Conservation (phyloP, 2,888 invertebrate species). For the Sclerodermus sp. region DNA sequence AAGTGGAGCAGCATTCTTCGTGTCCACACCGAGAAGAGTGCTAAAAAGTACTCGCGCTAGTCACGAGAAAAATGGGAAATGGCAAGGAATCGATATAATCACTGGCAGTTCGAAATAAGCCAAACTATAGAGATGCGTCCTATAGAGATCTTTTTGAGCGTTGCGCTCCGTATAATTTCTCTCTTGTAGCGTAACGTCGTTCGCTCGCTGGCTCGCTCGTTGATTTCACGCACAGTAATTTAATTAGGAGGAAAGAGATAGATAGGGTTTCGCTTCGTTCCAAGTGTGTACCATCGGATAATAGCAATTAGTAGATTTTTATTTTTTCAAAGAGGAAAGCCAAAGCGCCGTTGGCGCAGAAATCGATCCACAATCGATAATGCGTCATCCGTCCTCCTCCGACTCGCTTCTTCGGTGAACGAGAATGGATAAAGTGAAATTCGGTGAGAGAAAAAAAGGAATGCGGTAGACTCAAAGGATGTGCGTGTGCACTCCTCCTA, state of each 20-base stretch:
- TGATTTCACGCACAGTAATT: constrained; percentile 34
- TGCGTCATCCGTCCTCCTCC: too few species aligned
- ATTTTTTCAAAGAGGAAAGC: constrained; percentile 15
- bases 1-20: too few species aligned
- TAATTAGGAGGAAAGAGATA: constrained; percentile 32
- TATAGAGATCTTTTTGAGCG: too few species aligned
- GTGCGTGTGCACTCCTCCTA: too few species aligned
- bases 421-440: too few species aligned
- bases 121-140: constrained; percentile 10
- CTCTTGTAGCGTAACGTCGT: constrained; percentile 16
- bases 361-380: constrained; percentile 37
- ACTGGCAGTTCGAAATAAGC: constrained; percentile 17
- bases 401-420: too few species aligned
- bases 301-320: constrained; percentile 30
- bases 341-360: constrained; percentile 47
- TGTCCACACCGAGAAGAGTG: too few species aligned
- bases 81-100: constrained; percentile 10
- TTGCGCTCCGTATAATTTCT: too few species aligned
- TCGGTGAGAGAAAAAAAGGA: too few species aligned
- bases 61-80: not conserved
- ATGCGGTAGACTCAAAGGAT: too few species aligned
- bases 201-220: constrained; percentile 1
- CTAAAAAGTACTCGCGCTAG: too few species aligned
- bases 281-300: constrained; percentile 20
- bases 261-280: constrained; percentile 30